Base-by-base conservation (phyloP, 2,888 invertebrate species). In the Syrphus vitripennis region DNA sequence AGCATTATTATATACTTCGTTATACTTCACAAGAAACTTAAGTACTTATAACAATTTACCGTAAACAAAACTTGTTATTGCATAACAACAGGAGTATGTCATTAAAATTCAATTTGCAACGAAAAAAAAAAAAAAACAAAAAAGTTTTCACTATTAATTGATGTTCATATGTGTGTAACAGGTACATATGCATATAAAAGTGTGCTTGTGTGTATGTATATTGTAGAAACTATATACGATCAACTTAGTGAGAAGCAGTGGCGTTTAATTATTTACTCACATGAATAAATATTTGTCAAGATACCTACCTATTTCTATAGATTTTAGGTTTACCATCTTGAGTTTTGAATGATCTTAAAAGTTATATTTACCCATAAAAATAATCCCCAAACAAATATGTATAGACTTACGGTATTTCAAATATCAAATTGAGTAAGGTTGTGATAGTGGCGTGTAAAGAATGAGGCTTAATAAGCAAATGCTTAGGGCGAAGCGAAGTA, bases 211-310 rank as follows among this genome's bases (percentile, higher is more conserved):
- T n/a, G 34, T 12, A 29, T 26, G 24, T 29, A n/a, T 55, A 48
- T 24, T 34, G 9, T 10, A 48, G 3, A n/a, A 16, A 29, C 29
- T 7, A 19, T 7, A 4, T 31, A 53, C 16, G 34, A 14, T 57
- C 19, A 3, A 5, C 12, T 19, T 14, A 21, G 12, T 12, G 42
- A 42, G 42, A 29, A 63, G 42, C 42, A 3, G 45, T 65, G 65
- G 65, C 50, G 69, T 34, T 69, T 37, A 31, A 69, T 48, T 69
- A 34, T 53, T 69, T 69, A n/a, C 69, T 69, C 69, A 53, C 37
- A 69, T 69, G 53, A 69, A 53, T 69, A 50, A 69, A 69, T 69
- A 69, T 69, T 50, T 34, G 9, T 24, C 50, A 24, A 53, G 21
- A 50, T 16, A 34, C n/a, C n/a, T n/a, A n/a, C n/a, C n/a, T n/a